Evolutionary conservation across 1,140 invertebrate species (phyloP).

Genomic region (Proales similis): DNA sequence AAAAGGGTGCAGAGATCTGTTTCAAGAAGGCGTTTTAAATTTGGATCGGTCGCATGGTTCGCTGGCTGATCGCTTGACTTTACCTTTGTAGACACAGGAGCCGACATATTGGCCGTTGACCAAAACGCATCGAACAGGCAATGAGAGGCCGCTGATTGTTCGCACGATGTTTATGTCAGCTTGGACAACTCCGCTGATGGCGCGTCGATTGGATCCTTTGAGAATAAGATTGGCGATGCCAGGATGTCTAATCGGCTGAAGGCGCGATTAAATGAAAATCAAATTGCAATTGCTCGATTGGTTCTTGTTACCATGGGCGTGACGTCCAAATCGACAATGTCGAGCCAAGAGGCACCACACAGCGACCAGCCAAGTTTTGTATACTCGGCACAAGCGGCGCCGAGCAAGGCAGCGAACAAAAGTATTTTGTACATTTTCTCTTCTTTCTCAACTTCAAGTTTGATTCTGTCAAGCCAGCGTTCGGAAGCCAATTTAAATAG

Average conservation of each 20-base stretch:
- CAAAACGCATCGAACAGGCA: constrained; percentile 28
- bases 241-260: constrained; percentile 24
- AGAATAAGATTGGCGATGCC: constrained; percentile 11
- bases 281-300: neutral
- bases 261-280: neutral
- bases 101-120: constrained; percentile 30
- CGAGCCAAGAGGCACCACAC: constrained; percentile 12
- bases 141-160: constrained; percentile 10
- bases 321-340: constrained; percentile 2
- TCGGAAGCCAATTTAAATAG: no score
- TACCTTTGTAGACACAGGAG: no score
- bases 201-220: constrained; percentile 5
- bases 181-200: constrained; percentile 19
- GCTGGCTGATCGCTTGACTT: no score
- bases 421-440: constrained; percentile 23
- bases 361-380: constrained; percentile 23
- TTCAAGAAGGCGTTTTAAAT: no score
- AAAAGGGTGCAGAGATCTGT: no score
- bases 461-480: no score
- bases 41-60: no score
- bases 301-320: neutral
- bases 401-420: constrained; percentile 9
- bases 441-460: constrained; percentile 1
- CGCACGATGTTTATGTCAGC: constrained; percentile 4
- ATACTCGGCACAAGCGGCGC: constrained; percentile 1